phyloP scores from a whole-genome alignment of 1,140 invertebrate genomes.

The Zaprionus vittiger region DNA sequence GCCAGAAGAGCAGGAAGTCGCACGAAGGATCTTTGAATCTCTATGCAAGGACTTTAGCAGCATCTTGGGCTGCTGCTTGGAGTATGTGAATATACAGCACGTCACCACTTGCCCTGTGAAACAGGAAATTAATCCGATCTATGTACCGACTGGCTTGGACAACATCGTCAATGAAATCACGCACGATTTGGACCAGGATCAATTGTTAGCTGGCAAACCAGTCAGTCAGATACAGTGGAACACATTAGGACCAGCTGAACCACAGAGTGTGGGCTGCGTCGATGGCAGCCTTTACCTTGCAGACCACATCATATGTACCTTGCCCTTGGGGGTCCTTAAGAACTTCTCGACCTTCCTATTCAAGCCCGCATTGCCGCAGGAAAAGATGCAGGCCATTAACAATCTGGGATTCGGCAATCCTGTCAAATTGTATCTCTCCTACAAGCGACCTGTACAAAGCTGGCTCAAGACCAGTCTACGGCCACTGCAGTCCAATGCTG shows the following conservation, averaged over 20 bases:
- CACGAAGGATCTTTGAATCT: conserved; percentile 72
- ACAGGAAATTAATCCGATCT: conserved; percentile 54
- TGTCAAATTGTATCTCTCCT: conserved; percentile 93
- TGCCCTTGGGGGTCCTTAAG: conserved; percentile 94
- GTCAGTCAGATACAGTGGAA: conserved; percentile 78
- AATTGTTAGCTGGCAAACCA: conserved; percentile 71
- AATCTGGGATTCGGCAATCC: conserved; percentile 90
- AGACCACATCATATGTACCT: conserved; percentile 92
- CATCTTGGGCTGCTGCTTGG: conserved; percentile 70
- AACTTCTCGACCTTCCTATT: conserved; percentile 90
- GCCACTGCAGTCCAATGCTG: conserved; percentile 74
- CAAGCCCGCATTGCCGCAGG: conserved; percentile 89
- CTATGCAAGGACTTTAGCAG: conserved; percentile 79
- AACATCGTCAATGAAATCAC: conserved; percentile 63
- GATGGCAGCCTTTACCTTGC: conserved; percentile 90
- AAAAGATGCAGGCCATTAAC: conserved; percentile 91
- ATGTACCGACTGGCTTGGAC: conserved; percentile 83
- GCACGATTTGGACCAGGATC: conserved; percentile 49
- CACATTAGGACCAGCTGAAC: conserved; percentile 62
- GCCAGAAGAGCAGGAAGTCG: conserved; percentile 56
- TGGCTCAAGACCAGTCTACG: conserved; percentile 68
- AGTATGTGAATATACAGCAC: conserved; percentile 79
- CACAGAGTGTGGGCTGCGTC: conserved; percentile 86
- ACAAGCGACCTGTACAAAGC: conserved; percentile 85
- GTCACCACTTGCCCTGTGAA: conserved; percentile 62